Conservation (phyloP, 2,113 vertebrate genomes). For the Camelus dromedarius region DNA sequence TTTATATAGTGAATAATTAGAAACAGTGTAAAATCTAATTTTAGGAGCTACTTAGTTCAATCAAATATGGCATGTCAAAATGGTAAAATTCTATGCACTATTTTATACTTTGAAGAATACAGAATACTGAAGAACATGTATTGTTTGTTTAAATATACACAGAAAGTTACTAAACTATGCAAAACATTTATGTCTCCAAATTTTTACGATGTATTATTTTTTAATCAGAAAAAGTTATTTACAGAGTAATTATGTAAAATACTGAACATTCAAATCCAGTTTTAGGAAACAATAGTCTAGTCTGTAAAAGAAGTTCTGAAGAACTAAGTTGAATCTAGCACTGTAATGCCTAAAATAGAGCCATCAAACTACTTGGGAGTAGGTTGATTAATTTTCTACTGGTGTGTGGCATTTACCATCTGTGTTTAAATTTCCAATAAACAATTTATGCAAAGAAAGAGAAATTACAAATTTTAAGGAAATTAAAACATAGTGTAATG, state of each 20-base stretch:
- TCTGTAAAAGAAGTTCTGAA: neutral
- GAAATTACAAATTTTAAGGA: conserved; percentile 18
- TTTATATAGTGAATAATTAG: neutral
- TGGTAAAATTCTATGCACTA: neutral
- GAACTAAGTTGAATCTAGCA: neutral
- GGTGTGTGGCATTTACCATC: neutral
- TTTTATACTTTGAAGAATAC: conserved; percentile 25
- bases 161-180: neutral
- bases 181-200: neutral
- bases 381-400: neutral
- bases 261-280: neutral
- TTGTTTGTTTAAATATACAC: conserved; percentile 14
- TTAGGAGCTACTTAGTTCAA: neutral
- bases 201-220: conserved; percentile 37
- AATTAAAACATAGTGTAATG: neutral
- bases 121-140: neutral
- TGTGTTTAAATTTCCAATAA: conserved; percentile 45
- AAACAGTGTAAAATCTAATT: neutral
- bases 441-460: conserved; percentile 29
- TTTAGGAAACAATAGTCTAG: neutral
- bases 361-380: neutral
- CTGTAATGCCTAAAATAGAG: neutral
- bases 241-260: neutral
- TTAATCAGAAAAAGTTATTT: conserved; percentile 19
- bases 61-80: neutral